Evolutionary conservation across 1,140 invertebrate species (phyloP).

Genomic region (Bombus impatiens): DNA sequence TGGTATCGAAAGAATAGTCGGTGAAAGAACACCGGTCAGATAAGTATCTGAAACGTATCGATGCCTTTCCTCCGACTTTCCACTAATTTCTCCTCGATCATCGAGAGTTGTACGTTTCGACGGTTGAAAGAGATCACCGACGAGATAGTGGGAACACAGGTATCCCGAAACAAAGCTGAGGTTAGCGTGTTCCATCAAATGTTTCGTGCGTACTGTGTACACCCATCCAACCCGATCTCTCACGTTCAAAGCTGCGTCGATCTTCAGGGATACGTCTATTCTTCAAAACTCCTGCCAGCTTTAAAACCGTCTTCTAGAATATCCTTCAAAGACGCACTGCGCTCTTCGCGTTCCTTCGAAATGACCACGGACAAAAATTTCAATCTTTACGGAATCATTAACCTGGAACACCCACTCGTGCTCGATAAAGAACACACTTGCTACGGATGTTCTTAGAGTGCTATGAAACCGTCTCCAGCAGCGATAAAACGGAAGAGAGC

Average conservation of each 20-base stretch:
- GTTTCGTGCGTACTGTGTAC: constrained; percentile 22
- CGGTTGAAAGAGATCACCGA: constrained; percentile 47
- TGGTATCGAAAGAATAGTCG: constrained; percentile 48
- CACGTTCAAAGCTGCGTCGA: constrained; percentile 23
- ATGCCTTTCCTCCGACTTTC: constrained; percentile 46
- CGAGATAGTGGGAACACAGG: constrained; percentile 52
- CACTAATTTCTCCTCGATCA: constrained; percentile 57
- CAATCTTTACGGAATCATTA: background rate
- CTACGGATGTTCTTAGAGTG: too few relatives aligned
- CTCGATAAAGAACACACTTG: background rate
- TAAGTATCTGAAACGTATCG: constrained; percentile 46
- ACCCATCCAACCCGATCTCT: constrained; percentile 33
- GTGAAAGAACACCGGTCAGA: constrained; percentile 44
- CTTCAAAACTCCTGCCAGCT: constrained; percentile 44
- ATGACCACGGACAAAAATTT: background rate
- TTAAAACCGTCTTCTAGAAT: background rate
- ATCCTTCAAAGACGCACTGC: background rate
- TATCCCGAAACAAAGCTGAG: constrained; percentile 57
- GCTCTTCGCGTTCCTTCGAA: background rate
- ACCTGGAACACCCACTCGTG: background rate
- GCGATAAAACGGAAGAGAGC: background rate
- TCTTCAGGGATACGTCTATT: constrained; percentile 31
- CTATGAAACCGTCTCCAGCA: background rate
- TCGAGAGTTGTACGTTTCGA: background rate
- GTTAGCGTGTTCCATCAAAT: constrained; percentile 42